phyloP scores from a whole-genome alignment of 2,888 invertebrate species.

The Prostheceraeus crozeri region DNA sequence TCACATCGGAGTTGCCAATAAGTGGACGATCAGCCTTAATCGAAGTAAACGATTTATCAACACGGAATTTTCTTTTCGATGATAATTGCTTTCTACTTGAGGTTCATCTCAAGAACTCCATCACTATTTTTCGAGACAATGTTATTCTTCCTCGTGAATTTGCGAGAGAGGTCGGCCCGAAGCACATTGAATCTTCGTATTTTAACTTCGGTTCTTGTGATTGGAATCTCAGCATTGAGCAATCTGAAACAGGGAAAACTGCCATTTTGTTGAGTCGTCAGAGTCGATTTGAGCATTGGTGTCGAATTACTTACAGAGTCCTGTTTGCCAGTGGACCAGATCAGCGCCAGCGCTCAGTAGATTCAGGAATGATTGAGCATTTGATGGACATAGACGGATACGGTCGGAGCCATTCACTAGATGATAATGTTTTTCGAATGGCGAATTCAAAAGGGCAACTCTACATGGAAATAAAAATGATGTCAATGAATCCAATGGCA shows the following conservation, averaged over 20 bases:
- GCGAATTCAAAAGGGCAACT: slow-evolving; percentile 51
- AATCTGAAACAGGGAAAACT: slow-evolving; percentile 33
- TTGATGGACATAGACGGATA: slow-evolving; percentile 36
- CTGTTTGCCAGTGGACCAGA: slow-evolving; percentile 39
- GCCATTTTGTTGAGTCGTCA: slow-evolving; percentile 31
- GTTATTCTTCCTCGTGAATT: slow-evolving; percentile 40
- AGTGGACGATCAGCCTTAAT: slow-evolving; percentile 52
- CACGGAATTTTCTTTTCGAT: slow-evolving; percentile 68
- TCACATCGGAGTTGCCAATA: slow-evolving; percentile 50
- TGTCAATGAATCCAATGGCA: slow-evolving; percentile 66
- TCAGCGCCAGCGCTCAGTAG: slow-evolving; percentile 14
- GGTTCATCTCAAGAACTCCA: slow-evolving; percentile 68
- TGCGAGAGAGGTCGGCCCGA: slow-evolving; percentile 22
- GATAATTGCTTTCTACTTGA: slow-evolving; percentile 74
- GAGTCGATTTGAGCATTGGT: slow-evolving; percentile 63
- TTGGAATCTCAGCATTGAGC: slow-evolving; percentile 64
- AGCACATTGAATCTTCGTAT: slow-evolving; percentile 62
- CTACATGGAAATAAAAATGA: slow-evolving; percentile 67
- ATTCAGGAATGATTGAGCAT: slow-evolving; percentile 37
- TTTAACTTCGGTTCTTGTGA: slow-evolving; percentile 74
- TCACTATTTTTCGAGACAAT: slow-evolving; percentile 68
- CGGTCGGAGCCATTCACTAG: no score
- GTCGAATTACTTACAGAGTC: slow-evolving; percentile 66
- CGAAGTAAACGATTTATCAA: slow-evolving; percentile 48
- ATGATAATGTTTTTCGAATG: slow-evolving; percentile 23